phyloP scores from a whole-genome alignment of 2,888 invertebrate species.

The Epistrophe eligans region DNA sequence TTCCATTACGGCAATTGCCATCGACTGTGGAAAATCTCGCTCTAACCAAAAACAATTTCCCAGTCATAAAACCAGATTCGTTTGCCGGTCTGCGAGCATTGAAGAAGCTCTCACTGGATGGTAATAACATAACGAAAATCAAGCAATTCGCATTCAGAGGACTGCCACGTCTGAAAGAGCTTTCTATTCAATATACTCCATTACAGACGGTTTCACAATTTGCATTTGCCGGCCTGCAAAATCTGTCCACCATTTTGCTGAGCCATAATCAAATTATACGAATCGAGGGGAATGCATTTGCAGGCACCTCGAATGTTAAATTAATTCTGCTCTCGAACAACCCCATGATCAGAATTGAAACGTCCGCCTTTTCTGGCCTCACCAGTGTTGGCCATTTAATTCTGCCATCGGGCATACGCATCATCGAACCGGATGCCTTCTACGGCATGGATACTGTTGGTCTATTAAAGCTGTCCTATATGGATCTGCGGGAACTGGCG shows the following conservation, averaged over 20 bases:
- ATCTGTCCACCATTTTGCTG: conserved; percentile 89
- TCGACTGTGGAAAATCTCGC: conserved; percentile 93
- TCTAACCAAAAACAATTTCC: conserved; percentile 93
- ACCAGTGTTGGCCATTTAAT: conserved; percentile 93
- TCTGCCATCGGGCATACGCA: conserved; percentile 91
- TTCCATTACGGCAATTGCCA: conserved; percentile 90
- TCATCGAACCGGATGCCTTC: conserved; percentile 92
- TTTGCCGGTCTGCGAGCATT: conserved; percentile 92
- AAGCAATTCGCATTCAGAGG: conserved; percentile 94
- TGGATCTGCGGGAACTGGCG: conserved; percentile 90
- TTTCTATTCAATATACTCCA: conserved; percentile 94
- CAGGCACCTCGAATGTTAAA: conserved; percentile 93
- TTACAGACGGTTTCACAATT: conserved; percentile 91
- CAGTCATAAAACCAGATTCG: conserved; percentile 91
- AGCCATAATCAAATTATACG: conserved; percentile 89
- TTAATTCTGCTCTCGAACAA: conserved; percentile 93
- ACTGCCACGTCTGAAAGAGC: conserved; percentile 89
- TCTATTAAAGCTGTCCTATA: conserved; percentile 91
- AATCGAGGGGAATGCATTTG: conserved; percentile 92
- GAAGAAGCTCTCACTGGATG: conserved; percentile 92
- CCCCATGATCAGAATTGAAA: conserved; percentile 91
- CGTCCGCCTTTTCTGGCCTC: conserved; percentile 93
- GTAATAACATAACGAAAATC: conserved; percentile 93
- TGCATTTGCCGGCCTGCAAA: conserved; percentile 93
- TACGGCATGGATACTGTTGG: conserved; percentile 93